Evolutionary conservation across 2,888 invertebrate species (phyloP).

Genomic region (Archips xylosteana): DNA sequence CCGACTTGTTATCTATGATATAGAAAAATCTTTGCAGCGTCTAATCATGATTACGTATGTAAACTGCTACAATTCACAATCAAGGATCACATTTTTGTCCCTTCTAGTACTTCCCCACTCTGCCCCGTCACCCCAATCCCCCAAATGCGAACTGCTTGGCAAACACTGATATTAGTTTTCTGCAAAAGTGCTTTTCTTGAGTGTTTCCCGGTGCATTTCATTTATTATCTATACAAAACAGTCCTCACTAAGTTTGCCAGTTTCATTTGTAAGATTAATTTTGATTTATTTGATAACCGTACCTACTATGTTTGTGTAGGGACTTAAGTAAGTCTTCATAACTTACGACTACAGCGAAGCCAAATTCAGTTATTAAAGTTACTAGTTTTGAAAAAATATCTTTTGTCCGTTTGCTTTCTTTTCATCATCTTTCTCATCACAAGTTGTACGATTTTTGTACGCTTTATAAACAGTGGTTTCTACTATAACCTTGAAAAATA

Average conservation of each 20-base stretch:
- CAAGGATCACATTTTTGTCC: slow-evolving; percentile 34
- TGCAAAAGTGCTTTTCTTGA: slow-evolving; percentile 74
- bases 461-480: too few species aligned
- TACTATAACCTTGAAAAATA: too few species aligned
- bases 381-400: too few species aligned
- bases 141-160: slow-evolving; percentile 78
- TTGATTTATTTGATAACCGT: background rate
- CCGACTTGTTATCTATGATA: background rate
- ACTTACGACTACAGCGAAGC: background rate
- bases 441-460: too few species aligned
- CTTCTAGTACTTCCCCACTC: slow-evolving; percentile 55
- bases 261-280: slow-evolving; percentile 40
- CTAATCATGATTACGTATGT: background rate
- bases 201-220: slow-evolving; percentile 77
- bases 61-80: background rate
- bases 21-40: too few species aligned
- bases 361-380: background rate
- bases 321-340: background rate
- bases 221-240: slow-evolving; percentile 49
- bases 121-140: slow-evolving; percentile 76
- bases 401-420: too few species aligned
- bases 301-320: background rate
- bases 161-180: slow-evolving; percentile 81
- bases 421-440: too few species aligned
- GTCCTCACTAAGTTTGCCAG: slow-evolving; percentile 34